Percentiles rank a stretch among this genome's conserved stretches.
Evolutionary conservation across 2,888 invertebrate species (phyloP).

Genomic region (Dilophus febrilis): DNA sequence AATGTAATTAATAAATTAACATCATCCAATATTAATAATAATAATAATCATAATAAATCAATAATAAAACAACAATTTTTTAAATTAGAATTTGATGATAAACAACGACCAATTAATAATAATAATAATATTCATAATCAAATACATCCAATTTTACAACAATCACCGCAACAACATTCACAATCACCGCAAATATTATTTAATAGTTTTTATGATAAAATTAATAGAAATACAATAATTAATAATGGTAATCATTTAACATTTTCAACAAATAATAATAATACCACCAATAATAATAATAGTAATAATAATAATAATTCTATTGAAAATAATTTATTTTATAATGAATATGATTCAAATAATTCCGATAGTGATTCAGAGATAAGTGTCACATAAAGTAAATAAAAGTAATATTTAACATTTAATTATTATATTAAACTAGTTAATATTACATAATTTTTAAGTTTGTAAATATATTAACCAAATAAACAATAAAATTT

Average conservation of each 20-base stretch:
- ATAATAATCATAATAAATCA: slow-evolving; percentile 1
- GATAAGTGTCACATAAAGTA: slow-evolving; percentile 67
- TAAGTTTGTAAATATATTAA: too few relatives aligned
- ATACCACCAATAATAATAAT: not conserved
- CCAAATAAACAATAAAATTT: too few relatives aligned
- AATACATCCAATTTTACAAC: not conserved
- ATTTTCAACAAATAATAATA: not conserved
- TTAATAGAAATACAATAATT: slow-evolving; percentile 5
- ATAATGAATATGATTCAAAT: slow-evolving; percentile 28
- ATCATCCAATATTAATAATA: not conserved
- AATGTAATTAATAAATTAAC: not conserved
- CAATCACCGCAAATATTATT: slow-evolving; percentile 11
- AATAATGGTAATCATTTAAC: not conserved
- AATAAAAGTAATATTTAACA: too few relatives aligned
- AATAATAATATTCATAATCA: too few relatives aligned
- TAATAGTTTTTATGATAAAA: slow-evolving; percentile 13
- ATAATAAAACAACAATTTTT: not conserved
- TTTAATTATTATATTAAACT: too few relatives aligned
- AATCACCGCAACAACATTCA: not conserved
- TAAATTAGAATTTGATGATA: not conserved
- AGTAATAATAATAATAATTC: slow-evolving; percentile 15
- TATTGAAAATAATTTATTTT: slow-evolving; percentile 26
- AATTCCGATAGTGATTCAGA: slow-evolving; percentile 60
- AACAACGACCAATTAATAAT: not conserved
- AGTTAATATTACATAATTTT: too few relatives aligned